These are phyloP conservation scores for Clivina fossor DNA, from an alignment of 2,888 invertebrate species.

Conservation along the genomic window DNA sequence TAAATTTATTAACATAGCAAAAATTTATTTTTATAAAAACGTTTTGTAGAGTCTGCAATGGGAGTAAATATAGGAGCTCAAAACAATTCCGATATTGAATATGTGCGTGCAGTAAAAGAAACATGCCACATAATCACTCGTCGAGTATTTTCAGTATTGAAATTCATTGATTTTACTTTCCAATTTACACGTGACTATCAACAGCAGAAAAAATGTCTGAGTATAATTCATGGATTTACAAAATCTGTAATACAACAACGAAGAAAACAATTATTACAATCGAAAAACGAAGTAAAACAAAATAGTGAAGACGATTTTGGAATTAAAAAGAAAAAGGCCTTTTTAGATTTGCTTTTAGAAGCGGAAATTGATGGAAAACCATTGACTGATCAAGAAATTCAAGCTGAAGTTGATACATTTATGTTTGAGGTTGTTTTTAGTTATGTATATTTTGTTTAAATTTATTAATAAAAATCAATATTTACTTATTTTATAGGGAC, in stretches of 20 bases:
- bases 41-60: constrained; percentile 78
- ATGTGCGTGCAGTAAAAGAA: constrained; percentile 71
- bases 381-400: constrained; percentile 61
- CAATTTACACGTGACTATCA: constrained; percentile 61
- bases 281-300: neutral
- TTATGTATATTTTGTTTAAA: neutral
- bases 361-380: constrained; percentile 61
- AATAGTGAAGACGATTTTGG: constrained; percentile 49
- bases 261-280: constrained; percentile 46
- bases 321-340: constrained; percentile 64
- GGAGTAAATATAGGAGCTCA: constrained; percentile 75
- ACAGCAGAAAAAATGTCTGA: constrained; percentile 55
- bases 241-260: constrained; percentile 59
- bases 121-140: constrained; percentile 45
- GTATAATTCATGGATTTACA: constrained; percentile 57
- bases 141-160: constrained; percentile 51
- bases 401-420: constrained; percentile 73
- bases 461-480: neutral
- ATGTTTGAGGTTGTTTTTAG: constrained; percentile 64
- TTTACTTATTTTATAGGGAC: constrained; percentile 50
- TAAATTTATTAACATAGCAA: neutral
- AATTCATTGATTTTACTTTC: constrained; percentile 56
- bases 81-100: constrained; percentile 65
- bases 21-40: constrained; percentile 14
- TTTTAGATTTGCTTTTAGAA: constrained; percentile 67